Conservation (phyloP, 2,888 invertebrate species). For the Tromatobia lineatoria region DNA sequence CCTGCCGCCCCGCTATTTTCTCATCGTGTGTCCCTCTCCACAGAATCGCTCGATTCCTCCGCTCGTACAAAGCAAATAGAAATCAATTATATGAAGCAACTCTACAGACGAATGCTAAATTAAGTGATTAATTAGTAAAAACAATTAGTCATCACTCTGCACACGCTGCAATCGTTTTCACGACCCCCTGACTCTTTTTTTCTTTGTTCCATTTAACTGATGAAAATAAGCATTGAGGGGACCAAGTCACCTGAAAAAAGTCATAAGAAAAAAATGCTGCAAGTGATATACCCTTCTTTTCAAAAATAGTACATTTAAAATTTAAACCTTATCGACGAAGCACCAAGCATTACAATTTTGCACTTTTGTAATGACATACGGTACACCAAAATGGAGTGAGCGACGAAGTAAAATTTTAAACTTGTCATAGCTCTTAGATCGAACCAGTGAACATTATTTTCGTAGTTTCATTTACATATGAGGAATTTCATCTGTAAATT, state of each 20-base stretch:
- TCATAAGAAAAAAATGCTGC: too few relatives aligned
- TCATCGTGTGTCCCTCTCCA: neutral
- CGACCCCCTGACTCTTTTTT: constrained; percentile 6
- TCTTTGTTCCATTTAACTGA: neutral
- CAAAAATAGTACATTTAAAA: too few relatives aligned
- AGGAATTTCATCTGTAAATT: too few relatives aligned
- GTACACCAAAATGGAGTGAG: too few relatives aligned
- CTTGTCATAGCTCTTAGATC: too few relatives aligned
- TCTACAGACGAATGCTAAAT: constrained; percentile 9
- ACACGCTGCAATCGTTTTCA: neutral
- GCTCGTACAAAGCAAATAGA: constrained; percentile 18
- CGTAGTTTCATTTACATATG: too few relatives aligned
- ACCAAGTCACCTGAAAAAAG: neutral
- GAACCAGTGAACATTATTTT: too few relatives aligned
- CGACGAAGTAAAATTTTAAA: too few relatives aligned
- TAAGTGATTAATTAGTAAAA: constrained; percentile 9
- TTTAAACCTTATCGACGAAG: too few relatives aligned
- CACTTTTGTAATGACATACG: too few relatives aligned
- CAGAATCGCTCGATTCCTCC: constrained; percentile 6
- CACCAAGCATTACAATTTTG: too few relatives aligned
- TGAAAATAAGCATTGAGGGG: neutral
- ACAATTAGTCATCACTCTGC: constrained; percentile 17
- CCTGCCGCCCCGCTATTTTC: constrained; percentile 2
- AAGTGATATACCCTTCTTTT: too few relatives aligned
- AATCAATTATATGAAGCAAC: constrained; percentile 6